Conservation (phyloP, 2,888 invertebrate species). For the Tyria jacobaeae region DNA sequence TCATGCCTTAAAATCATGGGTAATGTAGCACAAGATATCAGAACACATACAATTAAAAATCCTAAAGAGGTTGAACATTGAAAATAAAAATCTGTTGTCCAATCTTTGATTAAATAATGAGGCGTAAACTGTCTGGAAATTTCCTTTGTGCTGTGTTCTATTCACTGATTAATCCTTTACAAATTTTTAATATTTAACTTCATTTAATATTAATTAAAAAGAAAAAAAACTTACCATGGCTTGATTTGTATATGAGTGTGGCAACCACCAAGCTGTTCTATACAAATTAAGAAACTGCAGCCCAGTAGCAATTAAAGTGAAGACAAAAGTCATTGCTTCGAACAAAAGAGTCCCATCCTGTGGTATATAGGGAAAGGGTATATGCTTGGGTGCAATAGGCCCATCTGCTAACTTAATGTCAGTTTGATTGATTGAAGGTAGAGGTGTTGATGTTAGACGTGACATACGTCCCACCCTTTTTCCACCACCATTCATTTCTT, state of each 20-base stretch:
- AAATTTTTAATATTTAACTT: too few relatives aligned
- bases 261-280: conserved; percentile 98
- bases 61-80: too few relatives aligned
- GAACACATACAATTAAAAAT: too few relatives aligned
- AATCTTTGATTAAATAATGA: too few relatives aligned
- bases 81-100: too few relatives aligned
- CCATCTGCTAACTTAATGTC: conserved; percentile 69
- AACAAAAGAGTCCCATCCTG: conserved; percentile 93
- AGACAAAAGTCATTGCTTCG: conserved; percentile 94
- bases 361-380: conserved; percentile 92
- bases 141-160: too few relatives aligned
- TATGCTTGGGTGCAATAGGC: conserved; percentile 90
- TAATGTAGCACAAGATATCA: too few relatives aligned
- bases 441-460: conserved; percentile 57
- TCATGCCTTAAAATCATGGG: too few relatives aligned
- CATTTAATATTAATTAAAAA: background rate
- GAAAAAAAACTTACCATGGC: conserved; percentile 90
- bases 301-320: conserved; percentile 91
- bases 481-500: conserved; percentile 72
- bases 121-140: too few relatives aligned
- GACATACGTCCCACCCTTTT: conserved; percentile 63
- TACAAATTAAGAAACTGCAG: conserved; percentile 98
- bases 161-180: too few relatives aligned
- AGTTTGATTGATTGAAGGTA: conserved; percentile 40
- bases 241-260: conserved; percentile 95